Conservation (phyloP, 2,797 vertebrate genomes). For the Coluber constrictor region DNA sequence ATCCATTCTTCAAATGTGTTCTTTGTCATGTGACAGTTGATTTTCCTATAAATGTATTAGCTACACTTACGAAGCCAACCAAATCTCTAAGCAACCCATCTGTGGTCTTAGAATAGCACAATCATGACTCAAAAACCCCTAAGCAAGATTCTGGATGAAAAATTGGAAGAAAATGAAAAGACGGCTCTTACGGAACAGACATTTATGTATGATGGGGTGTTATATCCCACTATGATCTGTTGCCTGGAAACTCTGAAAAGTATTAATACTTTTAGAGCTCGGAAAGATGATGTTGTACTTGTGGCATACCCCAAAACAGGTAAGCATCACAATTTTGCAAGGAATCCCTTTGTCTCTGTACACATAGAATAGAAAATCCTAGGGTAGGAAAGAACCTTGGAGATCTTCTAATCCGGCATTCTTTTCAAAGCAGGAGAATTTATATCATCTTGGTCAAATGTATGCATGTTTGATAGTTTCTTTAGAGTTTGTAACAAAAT, state of each 20-base stretch:
- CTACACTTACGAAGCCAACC: neutral
- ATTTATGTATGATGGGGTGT: neutral
- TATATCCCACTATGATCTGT: neutral
- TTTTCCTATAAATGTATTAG: neutral
- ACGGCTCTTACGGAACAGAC: rapidly evolving
- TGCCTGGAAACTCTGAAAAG: neutral
- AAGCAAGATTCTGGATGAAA: neutral
- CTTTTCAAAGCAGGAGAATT: neutral
- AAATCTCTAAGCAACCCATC: neutral
- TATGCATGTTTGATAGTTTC: neutral
- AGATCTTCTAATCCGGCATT: neutral
- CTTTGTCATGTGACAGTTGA: neutral
- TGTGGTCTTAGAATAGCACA: neutral
- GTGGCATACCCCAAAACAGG: constrained; percentile 32
- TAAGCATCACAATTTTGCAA: neutral
- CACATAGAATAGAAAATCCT: neutral
- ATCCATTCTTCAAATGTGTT: neutral
- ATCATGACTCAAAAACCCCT: neutral
- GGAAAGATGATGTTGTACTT: constrained; percentile 18
- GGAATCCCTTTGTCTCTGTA: neutral
- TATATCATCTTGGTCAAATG: neutral
- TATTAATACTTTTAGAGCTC: constrained; percentile 18
- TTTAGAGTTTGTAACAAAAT: neutral
- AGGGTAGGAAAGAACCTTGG: neutral
- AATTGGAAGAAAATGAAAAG: neutral